Conservation (phyloP, 1,140 invertebrate genomes). For the Nymphalis io region DNA sequence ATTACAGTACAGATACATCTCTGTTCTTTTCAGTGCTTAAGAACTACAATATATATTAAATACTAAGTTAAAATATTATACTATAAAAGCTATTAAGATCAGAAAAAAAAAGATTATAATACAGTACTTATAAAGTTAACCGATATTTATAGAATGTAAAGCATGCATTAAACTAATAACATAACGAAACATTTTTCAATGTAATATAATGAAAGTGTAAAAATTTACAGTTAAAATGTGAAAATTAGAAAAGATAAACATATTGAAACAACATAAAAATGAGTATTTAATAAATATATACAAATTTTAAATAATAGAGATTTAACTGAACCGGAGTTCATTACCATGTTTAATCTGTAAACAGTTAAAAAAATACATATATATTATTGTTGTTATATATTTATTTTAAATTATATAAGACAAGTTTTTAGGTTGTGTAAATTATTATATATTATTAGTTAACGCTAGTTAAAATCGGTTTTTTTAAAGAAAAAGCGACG, state of each 20-base stretch:
- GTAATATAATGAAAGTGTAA: too few relatives aligned
- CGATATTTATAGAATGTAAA: neutral
- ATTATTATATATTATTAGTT: constrained; percentile 26
- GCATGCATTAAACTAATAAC: constrained; percentile 1
- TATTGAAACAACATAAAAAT: too few relatives aligned
- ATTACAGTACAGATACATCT: too few relatives aligned
- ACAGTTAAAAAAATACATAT: neutral
- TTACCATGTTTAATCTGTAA: constrained; percentile 9
- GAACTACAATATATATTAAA: neutral
- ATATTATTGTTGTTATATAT: neutral
- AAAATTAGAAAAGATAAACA: too few relatives aligned
- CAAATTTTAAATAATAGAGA: neutral
- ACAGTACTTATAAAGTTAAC: neutral
- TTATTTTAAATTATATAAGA: constrained; percentile 10
- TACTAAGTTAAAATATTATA: neutral
- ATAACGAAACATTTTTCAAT: neutral
- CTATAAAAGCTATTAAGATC: neutral
- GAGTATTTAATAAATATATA: neutral
- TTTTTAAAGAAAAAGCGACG: neutral
- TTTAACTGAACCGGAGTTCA: neutral
- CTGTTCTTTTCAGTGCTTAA: neutral
- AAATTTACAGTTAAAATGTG: too few relatives aligned
- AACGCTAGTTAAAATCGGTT: neutral
- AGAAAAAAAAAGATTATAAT: neutral
- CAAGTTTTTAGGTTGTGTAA: constrained; percentile 46